Evolutionary conservation across 2,113 vertebrate genomes (phyloP).

Genomic region (Upupa epops): DNA sequence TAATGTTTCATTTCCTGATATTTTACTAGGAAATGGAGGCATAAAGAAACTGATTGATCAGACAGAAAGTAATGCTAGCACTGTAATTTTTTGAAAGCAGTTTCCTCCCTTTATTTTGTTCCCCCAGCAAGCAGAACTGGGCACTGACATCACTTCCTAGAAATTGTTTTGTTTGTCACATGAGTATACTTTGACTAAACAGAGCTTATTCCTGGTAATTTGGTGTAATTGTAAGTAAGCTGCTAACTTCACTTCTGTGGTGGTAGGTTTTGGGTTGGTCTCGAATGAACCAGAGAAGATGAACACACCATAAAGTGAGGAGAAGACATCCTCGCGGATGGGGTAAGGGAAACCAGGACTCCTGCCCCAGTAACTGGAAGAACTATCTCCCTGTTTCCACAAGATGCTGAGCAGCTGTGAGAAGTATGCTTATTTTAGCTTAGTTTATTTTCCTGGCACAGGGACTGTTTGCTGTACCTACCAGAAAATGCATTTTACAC

Average conservation of each 20-base stretch:
- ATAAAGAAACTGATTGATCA: neutral
- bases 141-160: conserved; percentile 27
- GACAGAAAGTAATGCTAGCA: neutral
- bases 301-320: neutral
- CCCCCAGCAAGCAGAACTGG: neutral
- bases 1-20: neutral
- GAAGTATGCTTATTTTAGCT: neutral
- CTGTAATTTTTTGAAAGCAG: neutral
- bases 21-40: neutral
- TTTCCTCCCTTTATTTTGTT: conserved; percentile 14
- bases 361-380: neutral
- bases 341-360: neutral
- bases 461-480: neutral
- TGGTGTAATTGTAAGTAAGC: neutral
- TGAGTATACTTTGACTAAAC: neutral
- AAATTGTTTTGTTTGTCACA: neutral
- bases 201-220: neutral
- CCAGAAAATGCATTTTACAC: neutral
- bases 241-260: neutral
- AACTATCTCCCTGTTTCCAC: neutral
- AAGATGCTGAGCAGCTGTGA: neutral
- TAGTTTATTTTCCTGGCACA: neutral
- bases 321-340: neutral
- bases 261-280: neutral
- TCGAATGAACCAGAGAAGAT: neutral